Evolutionary conservation across 2,888 invertebrate genomes (phyloP).

Genomic region (Acrobasis repandana): DNA sequence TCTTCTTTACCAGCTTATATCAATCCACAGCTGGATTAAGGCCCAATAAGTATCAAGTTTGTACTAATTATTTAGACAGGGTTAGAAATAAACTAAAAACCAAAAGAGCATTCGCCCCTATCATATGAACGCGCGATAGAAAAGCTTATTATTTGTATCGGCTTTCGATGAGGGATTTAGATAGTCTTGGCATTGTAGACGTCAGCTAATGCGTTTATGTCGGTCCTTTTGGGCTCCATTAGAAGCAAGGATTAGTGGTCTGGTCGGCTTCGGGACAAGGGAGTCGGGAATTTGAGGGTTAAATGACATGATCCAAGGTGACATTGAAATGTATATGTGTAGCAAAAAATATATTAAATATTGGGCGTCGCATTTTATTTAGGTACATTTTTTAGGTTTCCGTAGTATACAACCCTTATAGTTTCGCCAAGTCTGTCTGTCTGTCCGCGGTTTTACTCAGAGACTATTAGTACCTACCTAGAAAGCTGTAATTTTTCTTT

Average conservation of each 20-base stretch:
- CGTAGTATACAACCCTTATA: too few relatives aligned
- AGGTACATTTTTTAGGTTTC: too few relatives aligned
- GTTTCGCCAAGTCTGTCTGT: too few relatives aligned
- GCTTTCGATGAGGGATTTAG: slow-evolving; percentile 39
- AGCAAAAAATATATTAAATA: slow-evolving; percentile 8
- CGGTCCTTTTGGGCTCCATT: slow-evolving; percentile 69
- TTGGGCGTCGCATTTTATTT: not conserved
- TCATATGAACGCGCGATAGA: slow-evolving; percentile 1
- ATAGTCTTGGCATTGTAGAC: slow-evolving; percentile 51
- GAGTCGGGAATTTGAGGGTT: slow-evolving; percentile 4
- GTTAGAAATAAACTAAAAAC: not conserved
- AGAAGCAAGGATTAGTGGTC: slow-evolving; percentile 36
- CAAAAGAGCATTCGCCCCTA: not conserved
- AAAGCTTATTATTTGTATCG: slow-evolving; percentile 27
- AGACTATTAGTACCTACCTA: too few relatives aligned
- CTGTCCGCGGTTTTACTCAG: too few relatives aligned
- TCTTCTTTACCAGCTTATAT: too few relatives aligned
- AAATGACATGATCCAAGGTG: slow-evolving; percentile 10
- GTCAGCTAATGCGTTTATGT: slow-evolving; percentile 65
- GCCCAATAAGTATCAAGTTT: not conserved
- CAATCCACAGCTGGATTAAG: too few relatives aligned
- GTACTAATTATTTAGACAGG: not conserved
- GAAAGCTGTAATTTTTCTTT: too few relatives aligned
- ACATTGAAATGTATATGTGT: slow-evolving; percentile 7
- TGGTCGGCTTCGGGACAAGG: not conserved